Evolutionary conservation across 2,888 invertebrate genomes (phyloP).

Genomic region (Listrodromus nycthemerus): DNA sequence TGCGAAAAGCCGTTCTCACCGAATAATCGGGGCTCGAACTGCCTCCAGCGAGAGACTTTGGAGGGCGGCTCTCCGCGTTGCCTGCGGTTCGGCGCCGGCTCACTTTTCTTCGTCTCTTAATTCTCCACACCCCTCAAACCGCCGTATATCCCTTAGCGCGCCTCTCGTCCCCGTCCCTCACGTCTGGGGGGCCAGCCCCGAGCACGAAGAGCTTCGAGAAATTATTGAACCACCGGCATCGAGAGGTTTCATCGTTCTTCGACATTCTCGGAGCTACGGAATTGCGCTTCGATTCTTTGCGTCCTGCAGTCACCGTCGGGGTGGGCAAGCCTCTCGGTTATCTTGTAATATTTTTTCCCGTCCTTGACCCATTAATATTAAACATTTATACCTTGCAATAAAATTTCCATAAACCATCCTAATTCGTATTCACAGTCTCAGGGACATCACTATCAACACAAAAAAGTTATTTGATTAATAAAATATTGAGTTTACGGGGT

Average conservation of each 20-base stretch:
- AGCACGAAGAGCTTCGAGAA: slow-evolving; percentile 60
- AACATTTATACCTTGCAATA: too few species aligned
- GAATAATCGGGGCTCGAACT: slow-evolving; percentile 70
- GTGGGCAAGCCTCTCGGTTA: too few species aligned
- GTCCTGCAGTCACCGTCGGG: slow-evolving; percentile 36
- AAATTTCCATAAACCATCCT: too few species aligned
- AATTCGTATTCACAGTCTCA: too few species aligned
- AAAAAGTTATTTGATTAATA: too few species aligned
- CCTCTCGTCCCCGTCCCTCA: slow-evolving; percentile 22
- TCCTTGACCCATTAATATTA: too few species aligned
- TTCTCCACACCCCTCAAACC: slow-evolving; percentile 18
- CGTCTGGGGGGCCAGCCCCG: slow-evolving; percentile 14
- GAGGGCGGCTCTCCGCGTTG: slow-evolving; percentile 26
- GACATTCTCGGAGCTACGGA: slow-evolving; percentile 48
- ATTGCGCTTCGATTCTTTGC: slow-evolving; percentile 59
- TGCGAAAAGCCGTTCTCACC: slow-evolving; percentile 68
- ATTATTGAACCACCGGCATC: slow-evolving; percentile 70
- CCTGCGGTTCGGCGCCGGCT: slow-evolving; percentile 36
- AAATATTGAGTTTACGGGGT: too few species aligned
- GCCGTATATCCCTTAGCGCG: slow-evolving; percentile 20
- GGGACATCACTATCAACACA: too few species aligned
- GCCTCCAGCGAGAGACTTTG: slow-evolving; percentile 41
- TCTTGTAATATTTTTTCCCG: too few species aligned
- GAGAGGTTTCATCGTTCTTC: slow-evolving; percentile 48
- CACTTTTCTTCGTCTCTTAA: slow-evolving; percentile 42